Evolutionary conservation across 2,113 vertebrate species (phyloP), one percentile per base, ranked within the genome.

Genomic region (Neogobius melanostomus): DNA sequence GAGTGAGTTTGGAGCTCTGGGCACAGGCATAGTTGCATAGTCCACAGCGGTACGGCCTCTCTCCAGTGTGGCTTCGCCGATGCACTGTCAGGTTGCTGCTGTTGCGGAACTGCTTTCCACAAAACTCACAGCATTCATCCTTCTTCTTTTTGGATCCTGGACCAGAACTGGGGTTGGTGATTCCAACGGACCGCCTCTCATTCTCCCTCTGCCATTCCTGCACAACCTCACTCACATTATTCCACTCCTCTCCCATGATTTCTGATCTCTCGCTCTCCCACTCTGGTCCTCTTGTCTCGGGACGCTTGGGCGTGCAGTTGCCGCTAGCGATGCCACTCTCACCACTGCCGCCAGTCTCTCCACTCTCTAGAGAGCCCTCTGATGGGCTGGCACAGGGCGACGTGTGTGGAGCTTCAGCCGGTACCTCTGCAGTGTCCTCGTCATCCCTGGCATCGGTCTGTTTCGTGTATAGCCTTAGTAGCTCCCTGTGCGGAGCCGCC

Each of bases 341-440:
- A 0, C 90, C 92, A 0, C 91, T 92, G 51, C 92, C 92, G 0
- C 91, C 91, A 0, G 91, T 93, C 75, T 93, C 92, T 6, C 91
- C 92, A 6, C 98, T 99, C 93, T 99, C 98, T 69, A 98, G 94
- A 7, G 97, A 99, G 82, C 97, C 96, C 87, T 98, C 97, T 0
- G 97, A 98, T 14, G 97, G 96, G 91, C 96, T 99, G 91, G 96
- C 96, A 67, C 97, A 98, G 76, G 97, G 97, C 44, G 97, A 97
- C 79, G 95, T 92, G 64, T 95, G 95, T 53, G 92, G 96, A 69
- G 95, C 95, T 86, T 93, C 97, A 52, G 59, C 88, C 6, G 83
- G 91, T 2, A 16, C 87, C 66, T 91, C 91, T 0, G 68, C 81
- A 9, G 89, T 90, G 42, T 83, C 92, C 46, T 85, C 88, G 82